A percentile compares a stretch with the other conserved stretches of the same genome.
These are phyloP conservation scores for Sclerodermus sp. DNA, from an alignment of 2,888 invertebrate species.

Conservation along the genomic window DNA sequence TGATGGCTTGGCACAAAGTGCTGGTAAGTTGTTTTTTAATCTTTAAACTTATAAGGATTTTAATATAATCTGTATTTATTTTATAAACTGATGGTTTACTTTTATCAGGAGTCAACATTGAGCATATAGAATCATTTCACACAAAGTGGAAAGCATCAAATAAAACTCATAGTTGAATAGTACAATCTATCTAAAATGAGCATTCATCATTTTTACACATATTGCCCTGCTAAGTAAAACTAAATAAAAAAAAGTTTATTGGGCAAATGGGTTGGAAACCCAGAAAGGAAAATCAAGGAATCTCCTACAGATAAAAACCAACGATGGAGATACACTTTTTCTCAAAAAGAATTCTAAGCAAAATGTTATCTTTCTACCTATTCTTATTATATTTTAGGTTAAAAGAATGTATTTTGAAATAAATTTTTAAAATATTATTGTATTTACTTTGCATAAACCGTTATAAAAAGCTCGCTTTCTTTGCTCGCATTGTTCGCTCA, in stretches of 20 bases:
- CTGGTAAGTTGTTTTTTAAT: conserved; percentile 52
- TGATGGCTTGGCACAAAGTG: conserved; percentile 76
- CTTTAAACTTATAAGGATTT: too few species aligned
- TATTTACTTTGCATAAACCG: too few species aligned
- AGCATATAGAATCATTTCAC: conserved; percentile 81
- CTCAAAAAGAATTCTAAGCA: conserved; percentile 22
- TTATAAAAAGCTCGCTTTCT: too few species aligned
- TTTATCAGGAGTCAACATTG: conserved; percentile 72
- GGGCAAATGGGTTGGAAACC: conserved; percentile 44
- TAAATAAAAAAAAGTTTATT: conserved; percentile 5
- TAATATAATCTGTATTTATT: neutral
- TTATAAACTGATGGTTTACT: neutral
- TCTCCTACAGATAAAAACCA: conserved; percentile 22
- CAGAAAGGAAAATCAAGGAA: conserved; percentile 27
- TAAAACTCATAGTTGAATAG: conserved; percentile 67
- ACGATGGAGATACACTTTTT: conserved; percentile 21
- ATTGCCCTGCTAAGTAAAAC: too few species aligned
- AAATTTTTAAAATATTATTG: conserved; percentile 4
- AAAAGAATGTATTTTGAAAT: conserved; percentile 29
- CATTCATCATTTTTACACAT: too few species aligned
- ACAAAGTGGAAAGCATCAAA: conserved; percentile 80
- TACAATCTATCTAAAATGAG: neutral
- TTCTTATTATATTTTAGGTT: conserved; percentile 25
- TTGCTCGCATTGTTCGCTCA: too few species aligned
- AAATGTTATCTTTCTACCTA: conserved; percentile 30